Evolutionary conservation across 2,797 vertebrate species (phyloP), one percentile per base, ranked within the genome.

Genomic region (Xerus rutilus): DNA sequence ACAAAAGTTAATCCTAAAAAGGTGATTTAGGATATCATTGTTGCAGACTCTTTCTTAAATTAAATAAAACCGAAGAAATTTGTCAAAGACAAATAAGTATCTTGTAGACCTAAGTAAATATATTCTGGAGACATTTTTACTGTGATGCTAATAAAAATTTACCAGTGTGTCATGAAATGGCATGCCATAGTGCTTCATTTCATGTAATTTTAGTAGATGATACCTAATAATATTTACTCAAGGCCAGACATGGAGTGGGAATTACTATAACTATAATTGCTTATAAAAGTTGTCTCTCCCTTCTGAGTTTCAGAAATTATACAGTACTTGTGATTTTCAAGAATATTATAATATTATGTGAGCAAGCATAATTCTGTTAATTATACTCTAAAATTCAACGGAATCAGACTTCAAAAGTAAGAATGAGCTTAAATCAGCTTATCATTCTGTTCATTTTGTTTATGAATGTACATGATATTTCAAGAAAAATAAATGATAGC

Each of bases 51-150:
- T 39, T 79, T 91, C n/a, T 77, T 45, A 93, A 30, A 89, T 69
- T 52, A 95, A 92, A 95, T 67, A 35, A 94, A 88, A 92, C 39
- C 12, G 67, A 89, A 73, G 12, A 62, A 67, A 91, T 79, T 84
- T 47, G 35, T 67, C 21, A 96, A 67, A 86, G 43, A 59, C 14
- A 97, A 91, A 93, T 57, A 69, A 92, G 72, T 49, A 77, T 10
- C 12, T 39, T 81, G 52, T 13, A 91, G 4, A 23, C 7, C 21
- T 65, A 45, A 81, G 25, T 32, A 86, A 93, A 77, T 81, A 47
- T 1, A 35, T 91, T 91, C 23, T 43, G 28, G 12, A 52, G 11
- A 6, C 45, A 3, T 32, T 83, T 82, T 57, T 45, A 47, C 21
- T 86, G 21, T 76, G 35, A 85, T 54, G 13, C 15, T 76, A 82